Evolutionary conservation across 2,888 invertebrate genomes (phyloP), one percentile per base, ranked within the genome.

Genomic region (Napeogenes sylphis): DNA sequence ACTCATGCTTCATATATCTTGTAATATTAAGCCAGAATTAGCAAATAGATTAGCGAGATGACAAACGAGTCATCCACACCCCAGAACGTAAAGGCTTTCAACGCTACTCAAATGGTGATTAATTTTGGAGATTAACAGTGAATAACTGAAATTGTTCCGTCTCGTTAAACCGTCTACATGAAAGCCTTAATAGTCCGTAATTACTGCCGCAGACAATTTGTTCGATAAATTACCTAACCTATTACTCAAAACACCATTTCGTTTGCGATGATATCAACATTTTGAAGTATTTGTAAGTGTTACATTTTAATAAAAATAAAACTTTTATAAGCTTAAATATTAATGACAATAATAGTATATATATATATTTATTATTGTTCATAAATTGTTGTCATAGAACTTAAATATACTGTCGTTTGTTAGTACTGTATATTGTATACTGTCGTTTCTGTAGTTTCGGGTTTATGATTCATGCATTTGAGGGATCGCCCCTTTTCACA

Each of bases 151-250:
- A 70, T 67, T 73, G 73, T 80, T 79, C 76, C 78, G 76, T 74
- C 71, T 73, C 74, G 75, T 81, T 79, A 66, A 72, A 66, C 70
- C 70, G 73, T 73, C 73, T 68, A 68, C 67, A 66, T 61, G 61
- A 68, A 68, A 61, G 67, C 73, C 68, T 66, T 73, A 56, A 58
- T 64, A 63, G 62, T 55, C 67, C 65, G 64, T 77, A 81, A 79
- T 81, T 75, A 72, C 74, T 69, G 70, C 72, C 71, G 73, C 63
- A 70, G 71, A 67, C 69, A 66, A 68, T 68, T 73, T 51, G 51
- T 51, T 76, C 81, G 79, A 80, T 79, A 67, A 78, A 83, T 80
- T 75, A 71, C 73, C 57, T 57, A 54, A 57, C 58, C 45, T 55
- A 51, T 63, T 58, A 63, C 54, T 58, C 45, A 61, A 56, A 33